Conservation (phyloP, 2,113 vertebrate genomes). For the Protobothrops mucrosquamatus region DNA sequence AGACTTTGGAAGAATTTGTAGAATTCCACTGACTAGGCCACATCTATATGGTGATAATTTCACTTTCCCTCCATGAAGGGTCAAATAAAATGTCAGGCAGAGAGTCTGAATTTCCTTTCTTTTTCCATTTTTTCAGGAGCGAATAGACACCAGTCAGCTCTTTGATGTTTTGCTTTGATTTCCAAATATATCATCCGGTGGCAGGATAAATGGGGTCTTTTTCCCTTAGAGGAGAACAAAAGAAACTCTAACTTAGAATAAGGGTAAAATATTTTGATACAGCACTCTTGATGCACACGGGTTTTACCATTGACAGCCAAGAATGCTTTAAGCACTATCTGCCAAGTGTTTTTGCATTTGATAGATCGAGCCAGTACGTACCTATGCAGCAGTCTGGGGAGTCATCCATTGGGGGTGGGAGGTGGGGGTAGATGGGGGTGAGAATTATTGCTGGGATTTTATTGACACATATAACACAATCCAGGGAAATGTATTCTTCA, state of each 20-base stretch:
- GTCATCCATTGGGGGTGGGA: background rate
- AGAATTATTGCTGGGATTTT: background rate
- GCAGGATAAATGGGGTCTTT: background rate
- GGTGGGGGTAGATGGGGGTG: constrained; percentile 1
- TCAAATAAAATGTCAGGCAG: constrained; percentile 52
- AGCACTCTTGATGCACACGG: background rate
- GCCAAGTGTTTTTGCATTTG: constrained; percentile 42
- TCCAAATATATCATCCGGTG: constrained; percentile 17
- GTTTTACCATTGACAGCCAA: constrained; percentile 33
- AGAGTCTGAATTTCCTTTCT: constrained; percentile 16
- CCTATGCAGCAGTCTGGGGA: constrained; percentile 37
- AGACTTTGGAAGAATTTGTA: constrained; percentile 95
- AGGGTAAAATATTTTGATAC: constrained; percentile 31
- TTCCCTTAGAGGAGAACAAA: background rate
- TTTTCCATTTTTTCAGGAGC: constrained; percentile 27
- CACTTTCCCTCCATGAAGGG: constrained; percentile 43
- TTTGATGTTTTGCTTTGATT: background rate
- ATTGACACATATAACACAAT: background rate
- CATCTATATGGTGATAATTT: constrained; percentile 62
- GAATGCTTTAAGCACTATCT: constrained; percentile 49
- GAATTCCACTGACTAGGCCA: constrained; percentile 88
- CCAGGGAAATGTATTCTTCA: constrained; percentile 37
- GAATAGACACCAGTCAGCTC: constrained; percentile 5
- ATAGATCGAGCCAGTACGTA: background rate
- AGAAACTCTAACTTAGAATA: background rate